Base-by-base conservation (phyloP, 2,797 vertebrate species). In the Alectoris magna region DNA sequence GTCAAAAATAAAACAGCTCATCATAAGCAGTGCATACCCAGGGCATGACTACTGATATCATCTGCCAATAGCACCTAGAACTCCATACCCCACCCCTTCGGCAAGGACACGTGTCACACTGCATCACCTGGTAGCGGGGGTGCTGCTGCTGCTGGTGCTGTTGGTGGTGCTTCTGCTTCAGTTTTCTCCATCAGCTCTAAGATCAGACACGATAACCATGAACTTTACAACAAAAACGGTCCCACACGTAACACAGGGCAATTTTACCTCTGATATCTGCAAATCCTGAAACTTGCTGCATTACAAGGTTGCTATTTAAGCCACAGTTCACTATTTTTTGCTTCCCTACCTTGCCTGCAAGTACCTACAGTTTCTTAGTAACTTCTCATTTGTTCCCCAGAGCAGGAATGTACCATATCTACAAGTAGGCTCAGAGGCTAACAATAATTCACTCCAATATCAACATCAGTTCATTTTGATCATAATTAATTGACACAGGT, bases 111-210 rank as follows among this genome's bases (percentile, higher is more conserved):
- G 0, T 2, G 3, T 55, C 29, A 62, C 8, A 5, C 24, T 76
- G 39, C 34, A 34, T 93, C 89, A 98, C 97, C 97, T 98, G 97
- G 78, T 41, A 71, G 90, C 60, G 51, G 62, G 67, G 93, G 41
- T 4, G 71, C 67, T 63, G 91, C 43, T 68, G 73, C 22, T 6
- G 85, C 15, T 67, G 90, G 13, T 31, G 68, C 44, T 88, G 62
- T 0, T 51, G 60, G 2, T 17, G 93, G 38, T 55, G 91, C 77
- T 93, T 93, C 97, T 21, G 96, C 92, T 93, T 97, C 97, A 41
- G 21, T 83, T 93, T 98, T 96, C 63, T 97, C 97, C 21, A 97
- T 64, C 74, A 96, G 66, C 84, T 98, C 98, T 98, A 95, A 56
- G 89, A 97, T 84, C 3, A 94, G 79, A 97, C n/a, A 95, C 0